Conservation (phyloP, 2,888 invertebrate genomes). For the Drosophila pseudotalamancana region DNA sequence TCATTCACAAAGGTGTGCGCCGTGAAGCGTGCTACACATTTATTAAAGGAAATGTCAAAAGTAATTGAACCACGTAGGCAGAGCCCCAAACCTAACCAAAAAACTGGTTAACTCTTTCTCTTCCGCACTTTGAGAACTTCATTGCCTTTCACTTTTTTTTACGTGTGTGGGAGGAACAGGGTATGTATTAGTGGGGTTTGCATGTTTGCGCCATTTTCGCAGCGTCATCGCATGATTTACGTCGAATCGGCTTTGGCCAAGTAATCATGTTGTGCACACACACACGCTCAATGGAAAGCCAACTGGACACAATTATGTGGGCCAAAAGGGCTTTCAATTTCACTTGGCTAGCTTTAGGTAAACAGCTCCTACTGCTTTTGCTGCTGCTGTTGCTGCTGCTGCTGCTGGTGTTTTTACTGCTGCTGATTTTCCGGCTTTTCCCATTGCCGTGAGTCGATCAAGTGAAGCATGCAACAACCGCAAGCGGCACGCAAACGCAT, state of each 20-base stretch:
- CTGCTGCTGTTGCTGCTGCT: slow-evolving; percentile 6
- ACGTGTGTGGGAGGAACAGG: not conserved
- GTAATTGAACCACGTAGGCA: slow-evolving; percentile 72
- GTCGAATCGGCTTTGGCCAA: slow-evolving; percentile 64
- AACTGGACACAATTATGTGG: slow-evolving; percentile 66
- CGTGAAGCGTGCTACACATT: slow-evolving; percentile 51
- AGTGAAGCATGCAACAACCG: slow-evolving; percentile 72
- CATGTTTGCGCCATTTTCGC: slow-evolving; percentile 63
- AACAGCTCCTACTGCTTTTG: slow-evolving; percentile 51
- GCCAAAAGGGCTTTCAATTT: slow-evolving; percentile 74
- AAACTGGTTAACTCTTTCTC: slow-evolving; percentile 63
- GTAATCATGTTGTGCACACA: slow-evolving; percentile 66
- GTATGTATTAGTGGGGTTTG: slow-evolving; percentile 20
- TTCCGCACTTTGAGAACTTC: slow-evolving; percentile 30
- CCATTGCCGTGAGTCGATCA: slow-evolving; percentile 46
- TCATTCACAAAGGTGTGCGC: slow-evolving; percentile 13
- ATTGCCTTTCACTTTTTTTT: slow-evolving; percentile 72
- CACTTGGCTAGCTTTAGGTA: slow-evolving; percentile 69
- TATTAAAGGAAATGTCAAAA: slow-evolving; percentile 71
- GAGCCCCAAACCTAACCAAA: not conserved
- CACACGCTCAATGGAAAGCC: slow-evolving; percentile 29
- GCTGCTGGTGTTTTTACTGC: slow-evolving; percentile 1
- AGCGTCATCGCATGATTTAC: slow-evolving; percentile 77
- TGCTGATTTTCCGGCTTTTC: no score
- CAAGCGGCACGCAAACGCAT: slow-evolving; percentile 77